Base-by-base conservation (phyloP, 2,113 vertebrate species). In the Hiodon alosoides region DNA sequence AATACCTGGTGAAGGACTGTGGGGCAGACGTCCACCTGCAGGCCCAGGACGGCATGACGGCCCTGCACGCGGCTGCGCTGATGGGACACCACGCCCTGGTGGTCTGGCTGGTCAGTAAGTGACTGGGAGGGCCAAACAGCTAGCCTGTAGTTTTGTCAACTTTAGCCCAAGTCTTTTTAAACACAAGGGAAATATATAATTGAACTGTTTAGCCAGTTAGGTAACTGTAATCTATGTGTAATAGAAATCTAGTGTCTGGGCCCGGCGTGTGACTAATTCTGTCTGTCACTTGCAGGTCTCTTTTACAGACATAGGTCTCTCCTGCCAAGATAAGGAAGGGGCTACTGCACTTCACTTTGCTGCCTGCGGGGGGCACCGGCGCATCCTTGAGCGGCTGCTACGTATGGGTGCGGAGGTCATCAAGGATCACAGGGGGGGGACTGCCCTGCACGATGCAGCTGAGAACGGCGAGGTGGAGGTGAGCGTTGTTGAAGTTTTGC, bases 391-490 rank as follows among this genome's bases (percentile, higher is more conserved):
- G 74, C 85, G 85, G 11, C 90, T 95, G 47, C 84, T 94, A 69
- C 81, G 84, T 7, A 81, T 92, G 86, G 92, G 92, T 1, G 90
- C 91, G 67, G 87, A 87, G 48, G 73, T 94, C 79, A 79, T 84
- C 71, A 88, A 84, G 69, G 94, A 96, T 76, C 85, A 86, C 79
- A 93, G 92, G 93, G 93, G 93, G 1, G 93, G 92, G 53, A 95
- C 92, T 0, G 93, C 93, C 0, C 90, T 95, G 61, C 94, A 96
- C 3, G 92, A 96, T 2, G 93, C 93, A 0, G 93, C 94, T 0
- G 93, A 95, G 82, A 94, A 92, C 0, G 93, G 93, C 62, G 90
- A 93, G 72, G 60, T 92, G 79, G 89, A 94, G 93, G 94, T 95
- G 62, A 0, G 62, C 10, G 59, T 8, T 3, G 47, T 17, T 60